Evolutionary conservation across 2,113 vertebrate genomes (phyloP), one percentile per base, ranked within the genome.

Genomic region (Synchiropus splendidus): DNA sequence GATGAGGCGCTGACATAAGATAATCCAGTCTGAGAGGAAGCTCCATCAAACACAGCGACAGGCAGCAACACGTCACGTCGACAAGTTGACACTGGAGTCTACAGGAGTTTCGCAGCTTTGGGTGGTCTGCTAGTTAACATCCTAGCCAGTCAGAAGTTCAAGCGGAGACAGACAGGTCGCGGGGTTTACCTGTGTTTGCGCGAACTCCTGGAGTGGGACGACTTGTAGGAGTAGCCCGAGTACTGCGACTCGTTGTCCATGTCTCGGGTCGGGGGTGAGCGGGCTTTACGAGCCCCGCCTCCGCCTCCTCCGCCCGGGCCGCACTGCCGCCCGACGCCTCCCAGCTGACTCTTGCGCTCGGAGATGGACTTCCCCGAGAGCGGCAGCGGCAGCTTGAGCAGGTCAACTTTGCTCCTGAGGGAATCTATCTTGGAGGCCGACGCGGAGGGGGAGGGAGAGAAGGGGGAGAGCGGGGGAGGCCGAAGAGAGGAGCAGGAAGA

Each of bases 231-330:
- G 36, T 94, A 92, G 0, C 91, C 90, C 2, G 91, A 94, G 54
- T 94, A 96, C 37, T 92, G 90, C 0, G 92, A 96, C 81, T 94
- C 92, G 40, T 90, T 94, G 72, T 96, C 92, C 92, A 96, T 96
- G 67, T 81, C 79, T 64, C 73, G 59, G 61, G 58, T 85, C 77
- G 2, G 82, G 74, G 46, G 76, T 70, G 85, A 86, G 31, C 82
- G 66, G 82, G 78, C 79, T 71, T 87, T 88, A 59, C 59, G 85
- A 67, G 83, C 74, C 71, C 83, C 68, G 51, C 74, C 82, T 65
- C 17, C 74, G 55, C 67, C 80, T 52, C 14, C 84, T 71, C 30
- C 86, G 68, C 82, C 86, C 76, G 67, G 77, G 79, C 58, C 74
- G 72, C 54, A 77, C 42, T 37, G 81, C 81, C 79, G 85, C 74